Percentiles rank a stretch among this genome's conserved stretches.
Conservation (phyloP, 2,797 vertebrate species). For the Crax fasciolata region DNA sequence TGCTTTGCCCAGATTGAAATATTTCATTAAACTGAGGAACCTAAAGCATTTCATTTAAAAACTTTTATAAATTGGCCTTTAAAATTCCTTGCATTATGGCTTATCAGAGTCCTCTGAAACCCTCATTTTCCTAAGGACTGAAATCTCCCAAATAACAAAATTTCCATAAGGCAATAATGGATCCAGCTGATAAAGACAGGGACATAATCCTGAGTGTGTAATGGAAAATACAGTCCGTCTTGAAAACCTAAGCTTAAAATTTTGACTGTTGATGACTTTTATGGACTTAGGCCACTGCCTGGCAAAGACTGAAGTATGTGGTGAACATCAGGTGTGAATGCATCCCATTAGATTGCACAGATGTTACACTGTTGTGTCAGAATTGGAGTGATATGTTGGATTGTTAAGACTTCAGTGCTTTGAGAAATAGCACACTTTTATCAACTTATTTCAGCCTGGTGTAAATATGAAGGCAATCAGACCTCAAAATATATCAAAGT, state of each 20-base stretch:
- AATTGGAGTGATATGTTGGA: rapidly evolving
- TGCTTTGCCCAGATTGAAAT: not conserved
- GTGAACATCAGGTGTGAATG: not conserved
- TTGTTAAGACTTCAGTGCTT: not conserved
- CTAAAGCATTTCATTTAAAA: not conserved
- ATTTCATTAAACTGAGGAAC: not conserved
- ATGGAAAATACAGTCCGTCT: not conserved
- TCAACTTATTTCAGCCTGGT: not conserved
- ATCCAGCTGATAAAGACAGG: not conserved
- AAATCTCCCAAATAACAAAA: not conserved
- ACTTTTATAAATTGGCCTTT: not conserved
- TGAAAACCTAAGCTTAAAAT: not conserved
- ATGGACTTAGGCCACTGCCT: not conserved
- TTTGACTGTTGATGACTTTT: rapidly evolving
- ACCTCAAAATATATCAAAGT: not conserved
- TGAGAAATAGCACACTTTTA: not conserved
- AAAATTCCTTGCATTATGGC: not conserved
- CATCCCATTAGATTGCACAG: rapidly evolving
- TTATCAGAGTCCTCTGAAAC: not conserved
- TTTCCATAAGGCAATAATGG: not conserved
- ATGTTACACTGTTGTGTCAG: not conserved
- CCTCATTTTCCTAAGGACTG: not conserved
- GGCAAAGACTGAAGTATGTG: not conserved
- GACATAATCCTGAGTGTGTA: not conserved
- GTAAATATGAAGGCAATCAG: not conserved